These are phyloP conservation scores for Nineta flava DNA, from an alignment of 2,888 invertebrate genomes.

Conservation along the genomic window DNA sequence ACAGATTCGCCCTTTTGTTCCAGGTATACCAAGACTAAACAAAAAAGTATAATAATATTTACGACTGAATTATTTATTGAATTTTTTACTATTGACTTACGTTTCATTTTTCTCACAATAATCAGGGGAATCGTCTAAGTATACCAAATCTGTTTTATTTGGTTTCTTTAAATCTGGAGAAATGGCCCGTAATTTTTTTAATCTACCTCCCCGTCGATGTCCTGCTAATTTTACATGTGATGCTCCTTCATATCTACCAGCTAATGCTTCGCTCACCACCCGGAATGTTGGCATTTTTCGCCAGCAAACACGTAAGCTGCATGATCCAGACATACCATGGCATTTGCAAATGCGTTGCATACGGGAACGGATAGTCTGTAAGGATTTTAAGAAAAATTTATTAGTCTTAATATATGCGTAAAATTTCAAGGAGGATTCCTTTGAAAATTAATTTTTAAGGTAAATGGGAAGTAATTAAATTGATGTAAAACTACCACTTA, in stretches of 20 bases:
- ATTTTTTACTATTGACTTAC: slow-evolving; percentile 32
- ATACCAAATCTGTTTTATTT: slow-evolving; percentile 80
- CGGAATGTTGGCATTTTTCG: slow-evolving; percentile 63
- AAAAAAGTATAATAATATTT: slow-evolving; percentile 6
- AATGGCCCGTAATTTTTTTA: slow-evolving; percentile 54
- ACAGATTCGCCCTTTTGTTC: slow-evolving; percentile 68
- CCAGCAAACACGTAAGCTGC: slow-evolving; percentile 84
- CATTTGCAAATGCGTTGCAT: slow-evolving; percentile 87
- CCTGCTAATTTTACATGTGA: slow-evolving; percentile 63
- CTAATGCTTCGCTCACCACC: slow-evolving; percentile 59
- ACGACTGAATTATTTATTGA: background rate
- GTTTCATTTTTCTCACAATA: slow-evolving; percentile 76
- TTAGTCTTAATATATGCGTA: too few species aligned
- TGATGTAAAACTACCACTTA: too few species aligned
- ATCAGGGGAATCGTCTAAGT: slow-evolving; percentile 79
- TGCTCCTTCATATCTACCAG: slow-evolving; percentile 73
- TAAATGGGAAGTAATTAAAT: too few species aligned
- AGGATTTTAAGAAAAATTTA: slow-evolving; percentile 6
- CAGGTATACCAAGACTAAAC: slow-evolving; percentile 59
- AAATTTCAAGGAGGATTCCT: too few species aligned
- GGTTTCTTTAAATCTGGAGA: slow-evolving; percentile 71
- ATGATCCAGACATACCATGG: slow-evolving; percentile 86
- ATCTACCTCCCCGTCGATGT: slow-evolving; percentile 40
- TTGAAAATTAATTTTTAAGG: too few species aligned
- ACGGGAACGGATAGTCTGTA: slow-evolving; percentile 48